phyloP scores from a whole-genome alignment of 2,888 invertebrate genomes.

The Lithosia quadra region DNA sequence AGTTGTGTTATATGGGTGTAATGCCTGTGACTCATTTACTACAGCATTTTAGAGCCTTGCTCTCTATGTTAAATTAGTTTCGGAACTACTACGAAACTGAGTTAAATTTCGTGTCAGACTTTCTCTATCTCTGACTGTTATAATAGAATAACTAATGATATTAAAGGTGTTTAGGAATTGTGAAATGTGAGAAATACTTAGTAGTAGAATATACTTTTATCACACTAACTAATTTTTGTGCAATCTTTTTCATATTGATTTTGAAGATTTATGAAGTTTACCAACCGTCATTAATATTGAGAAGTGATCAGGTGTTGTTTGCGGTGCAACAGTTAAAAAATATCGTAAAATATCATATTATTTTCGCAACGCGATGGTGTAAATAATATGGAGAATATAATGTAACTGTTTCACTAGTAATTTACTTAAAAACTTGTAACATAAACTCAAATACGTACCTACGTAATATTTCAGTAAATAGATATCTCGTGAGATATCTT shows the following conservation, averaged over 20 bases:
- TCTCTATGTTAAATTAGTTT: conserved; percentile 32
- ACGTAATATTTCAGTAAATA: background rate
- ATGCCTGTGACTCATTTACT: conserved; percentile 18
- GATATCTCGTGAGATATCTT: background rate
- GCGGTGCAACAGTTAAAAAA: background rate
- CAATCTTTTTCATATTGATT: background rate
- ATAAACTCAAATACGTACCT: background rate
- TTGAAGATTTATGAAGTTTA: conserved; percentile 4
- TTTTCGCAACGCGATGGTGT: background rate
- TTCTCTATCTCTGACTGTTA: conserved; percentile 4
- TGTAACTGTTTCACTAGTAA: no score
- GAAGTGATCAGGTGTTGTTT: background rate
- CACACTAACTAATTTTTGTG: conserved; percentile 1
- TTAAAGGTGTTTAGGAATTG: background rate
- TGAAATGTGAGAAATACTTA: conserved; percentile 1
- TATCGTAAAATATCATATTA: background rate
- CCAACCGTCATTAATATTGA: conserved; percentile 1
- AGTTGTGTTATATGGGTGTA: conserved; percentile 32
- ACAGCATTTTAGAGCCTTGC: conserved; percentile 19
- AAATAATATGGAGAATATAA: background rate
- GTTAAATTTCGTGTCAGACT: conserved; percentile 3
- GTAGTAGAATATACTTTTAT: background rate
- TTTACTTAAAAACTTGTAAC: background rate
- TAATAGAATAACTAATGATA: conserved; percentile 8
- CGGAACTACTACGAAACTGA: conserved; percentile 16